phyloP scores from a whole-genome alignment of 2,797 vertebrate species.

The Phataginus tricuspis region DNA sequence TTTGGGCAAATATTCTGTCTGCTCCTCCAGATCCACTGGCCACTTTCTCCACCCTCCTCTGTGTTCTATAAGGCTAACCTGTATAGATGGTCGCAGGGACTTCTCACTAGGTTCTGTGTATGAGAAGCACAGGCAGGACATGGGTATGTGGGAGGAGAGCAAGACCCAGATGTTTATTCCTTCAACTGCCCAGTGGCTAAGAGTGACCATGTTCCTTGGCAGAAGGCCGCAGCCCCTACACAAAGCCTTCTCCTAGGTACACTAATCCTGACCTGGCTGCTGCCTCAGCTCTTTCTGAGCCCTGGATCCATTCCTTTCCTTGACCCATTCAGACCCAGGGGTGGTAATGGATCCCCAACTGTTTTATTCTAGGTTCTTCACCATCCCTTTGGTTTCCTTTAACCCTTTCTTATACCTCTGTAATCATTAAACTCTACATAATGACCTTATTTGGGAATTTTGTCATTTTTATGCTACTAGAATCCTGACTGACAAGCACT shows the following conservation, averaged over 20 bases:
- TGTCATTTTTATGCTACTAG: neutral
- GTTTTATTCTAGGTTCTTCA: neutral
- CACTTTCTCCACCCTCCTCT: neutral
- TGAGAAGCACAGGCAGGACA: neutral
- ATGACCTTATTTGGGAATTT: neutral
- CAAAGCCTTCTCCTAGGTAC: neutral
- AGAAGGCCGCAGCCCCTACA: neutral
- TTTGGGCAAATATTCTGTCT: neutral
- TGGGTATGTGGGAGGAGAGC: neutral
- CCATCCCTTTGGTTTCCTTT: neutral
- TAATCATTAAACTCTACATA: constrained; percentile 3
- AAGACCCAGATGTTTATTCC: neutral
- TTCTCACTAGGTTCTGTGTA: neutral
- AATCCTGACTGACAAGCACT: neutral
- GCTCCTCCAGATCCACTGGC: neutral
- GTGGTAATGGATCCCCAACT: neutral
- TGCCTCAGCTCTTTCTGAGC: neutral
- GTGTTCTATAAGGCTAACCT: neutral
- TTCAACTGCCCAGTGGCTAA: neutral
- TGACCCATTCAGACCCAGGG: neutral
- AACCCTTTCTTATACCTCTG: neutral
- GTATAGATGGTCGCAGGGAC: neutral
- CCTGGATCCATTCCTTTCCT: neutral
- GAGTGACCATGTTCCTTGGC: neutral
- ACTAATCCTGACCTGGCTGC: neutral